Conservation (phyloP, 2,888 invertebrate genomes). For the Synergus itoensis region DNA sequence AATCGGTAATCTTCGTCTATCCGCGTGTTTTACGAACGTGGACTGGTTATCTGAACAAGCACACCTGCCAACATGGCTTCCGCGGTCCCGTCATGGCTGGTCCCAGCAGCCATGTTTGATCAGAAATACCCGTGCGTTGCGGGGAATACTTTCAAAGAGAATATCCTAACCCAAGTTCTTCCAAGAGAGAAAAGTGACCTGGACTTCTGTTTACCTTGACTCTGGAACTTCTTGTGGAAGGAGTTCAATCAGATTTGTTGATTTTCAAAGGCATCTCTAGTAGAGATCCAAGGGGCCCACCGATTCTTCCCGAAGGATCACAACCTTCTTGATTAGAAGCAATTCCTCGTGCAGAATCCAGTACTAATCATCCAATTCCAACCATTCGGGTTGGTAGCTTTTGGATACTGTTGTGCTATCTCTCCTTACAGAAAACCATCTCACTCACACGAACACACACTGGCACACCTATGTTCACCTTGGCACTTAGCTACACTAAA, state of each 20-base stretch:
- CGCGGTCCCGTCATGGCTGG: slow-evolving; percentile 76
- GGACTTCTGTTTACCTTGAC: slow-evolving; percentile 58
- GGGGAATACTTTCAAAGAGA: background rate
- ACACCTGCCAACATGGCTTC: slow-evolving; percentile 79
- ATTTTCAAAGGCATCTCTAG: slow-evolving; percentile 58
- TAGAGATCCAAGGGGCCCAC: slow-evolving; percentile 56
- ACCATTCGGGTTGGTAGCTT: background rate
- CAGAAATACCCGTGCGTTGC: slow-evolving; percentile 65
- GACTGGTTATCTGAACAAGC: slow-evolving; percentile 69
- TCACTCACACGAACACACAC: slow-evolving; percentile 20
- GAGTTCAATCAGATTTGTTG: slow-evolving; percentile 52
- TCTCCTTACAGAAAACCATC: background rate
- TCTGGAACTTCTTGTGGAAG: slow-evolving; percentile 45
- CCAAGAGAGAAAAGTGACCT: slow-evolving; percentile 43
- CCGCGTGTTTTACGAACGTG: slow-evolving; percentile 62
- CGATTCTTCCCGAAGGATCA: slow-evolving; percentile 47
- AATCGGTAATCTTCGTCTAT: slow-evolving; percentile 57
- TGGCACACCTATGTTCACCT: slow-evolving; percentile 36
- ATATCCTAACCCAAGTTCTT: slow-evolving; percentile 48
- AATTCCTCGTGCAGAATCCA: background rate
- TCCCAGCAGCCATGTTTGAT: slow-evolving; percentile 76
- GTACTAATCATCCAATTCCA: too few relatives aligned
- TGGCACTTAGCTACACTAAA: slow-evolving; percentile 38
- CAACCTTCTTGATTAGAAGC: background rate
- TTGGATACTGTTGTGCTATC: slow-evolving; percentile 42